phyloP scores from a whole-genome alignment of 2,888 invertebrate genomes.

The Apamea crenata region DNA sequence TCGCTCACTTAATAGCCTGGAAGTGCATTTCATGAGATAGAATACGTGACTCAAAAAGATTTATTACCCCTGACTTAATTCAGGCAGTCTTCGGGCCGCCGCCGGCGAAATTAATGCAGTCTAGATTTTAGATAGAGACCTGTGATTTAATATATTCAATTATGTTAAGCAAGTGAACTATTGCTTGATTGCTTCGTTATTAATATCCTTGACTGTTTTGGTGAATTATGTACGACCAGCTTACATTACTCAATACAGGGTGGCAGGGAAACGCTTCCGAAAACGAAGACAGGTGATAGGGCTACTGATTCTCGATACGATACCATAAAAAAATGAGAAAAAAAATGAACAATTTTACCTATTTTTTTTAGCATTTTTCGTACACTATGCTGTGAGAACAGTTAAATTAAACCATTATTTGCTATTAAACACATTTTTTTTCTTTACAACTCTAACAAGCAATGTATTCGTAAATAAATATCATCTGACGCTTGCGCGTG shows the following conservation, averaged over 20 bases:
- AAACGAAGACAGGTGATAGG: too few species aligned
- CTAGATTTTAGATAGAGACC: slow-evolving; percentile 66
- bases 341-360: too few species aligned
- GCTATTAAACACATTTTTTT: too few species aligned
- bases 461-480: too few species aligned
- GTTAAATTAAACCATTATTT: too few species aligned
- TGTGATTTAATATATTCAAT: slow-evolving; percentile 61
- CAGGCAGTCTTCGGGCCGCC: slow-evolving; percentile 75
- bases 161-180: slow-evolving; percentile 59
- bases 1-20: slow-evolving; percentile 73
- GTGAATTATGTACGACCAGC: not conserved
- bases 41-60: slow-evolving; percentile 81
- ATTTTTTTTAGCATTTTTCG: too few species aligned
- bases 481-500: too few species aligned
- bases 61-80: slow-evolving; percentile 79
- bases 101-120: slow-evolving; percentile 75
- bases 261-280: too few species aligned
- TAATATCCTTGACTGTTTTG: slow-evolving; percentile 29
- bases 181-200: slow-evolving; percentile 48
- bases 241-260: not conserved
- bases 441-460: too few species aligned
- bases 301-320: too few species aligned
- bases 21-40: slow-evolving; percentile 81
- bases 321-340: too few species aligned
- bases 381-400: too few species aligned